Percentiles rank a stretch among this genome's conserved stretches.
Evolutionary conservation across 2,888 invertebrate genomes (phyloP).

Genomic region (Ochlodes sylvanus): DNA sequence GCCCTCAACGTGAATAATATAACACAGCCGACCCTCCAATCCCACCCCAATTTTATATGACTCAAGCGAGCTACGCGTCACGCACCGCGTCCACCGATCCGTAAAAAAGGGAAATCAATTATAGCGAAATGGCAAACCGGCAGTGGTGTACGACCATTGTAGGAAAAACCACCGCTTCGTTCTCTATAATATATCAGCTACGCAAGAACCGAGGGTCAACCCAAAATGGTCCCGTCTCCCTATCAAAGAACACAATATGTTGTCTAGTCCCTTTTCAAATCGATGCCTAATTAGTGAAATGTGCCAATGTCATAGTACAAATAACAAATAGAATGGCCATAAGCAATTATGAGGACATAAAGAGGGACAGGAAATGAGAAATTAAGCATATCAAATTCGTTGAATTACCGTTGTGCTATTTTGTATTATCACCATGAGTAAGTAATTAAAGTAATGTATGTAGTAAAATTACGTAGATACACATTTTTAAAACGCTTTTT

Average conservation of each 20-base stretch:
- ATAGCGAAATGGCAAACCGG: slow-evolving; percentile 74
- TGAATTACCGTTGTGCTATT: too few species aligned
- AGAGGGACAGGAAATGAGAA: too few species aligned
- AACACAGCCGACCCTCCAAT: slow-evolving; percentile 39
- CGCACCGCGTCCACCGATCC: slow-evolving; percentile 69
- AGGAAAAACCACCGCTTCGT: slow-evolving; percentile 36
- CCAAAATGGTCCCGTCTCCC: slow-evolving; percentile 54
- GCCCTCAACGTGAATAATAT: slow-evolving; percentile 45
- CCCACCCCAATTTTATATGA: slow-evolving; percentile 57
- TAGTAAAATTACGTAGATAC: too few species aligned
- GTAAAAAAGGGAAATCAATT: slow-evolving; percentile 82
- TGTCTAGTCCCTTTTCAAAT: slow-evolving; percentile 67
- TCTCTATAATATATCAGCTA: not conserved
- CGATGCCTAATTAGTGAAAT: slow-evolving; percentile 70
- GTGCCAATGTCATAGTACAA: slow-evolving; percentile 34
- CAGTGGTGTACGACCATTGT: slow-evolving; percentile 41
- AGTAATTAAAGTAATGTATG: too few species aligned
- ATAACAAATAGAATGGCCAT: not conserved
- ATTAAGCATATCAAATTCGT: too few species aligned
- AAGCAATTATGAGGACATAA: not conserved
- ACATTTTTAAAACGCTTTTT: too few species aligned
- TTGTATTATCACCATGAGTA: not conserved
- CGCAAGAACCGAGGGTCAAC: slow-evolving; percentile 45
- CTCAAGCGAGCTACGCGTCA: slow-evolving; percentile 61
- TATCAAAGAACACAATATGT: slow-evolving; percentile 68